Evolutionary conservation across 2,113 vertebrate species (phyloP).

Genomic region (Elachura formosa): DNA sequence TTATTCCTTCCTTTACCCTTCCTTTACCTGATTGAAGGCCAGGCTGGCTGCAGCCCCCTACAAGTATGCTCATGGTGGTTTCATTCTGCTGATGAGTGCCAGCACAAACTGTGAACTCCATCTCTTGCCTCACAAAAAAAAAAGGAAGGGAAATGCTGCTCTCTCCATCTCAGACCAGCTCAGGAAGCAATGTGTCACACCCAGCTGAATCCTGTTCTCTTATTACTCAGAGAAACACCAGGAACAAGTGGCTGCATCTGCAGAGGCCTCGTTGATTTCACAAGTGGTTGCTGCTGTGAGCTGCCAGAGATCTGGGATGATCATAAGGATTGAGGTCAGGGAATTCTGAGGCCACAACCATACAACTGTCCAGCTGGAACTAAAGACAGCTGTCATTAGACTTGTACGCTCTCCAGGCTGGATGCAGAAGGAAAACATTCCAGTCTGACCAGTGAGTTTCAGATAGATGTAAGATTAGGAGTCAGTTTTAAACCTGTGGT

Average conservation of each 20-base stretch:
- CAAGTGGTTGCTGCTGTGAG: neutral
- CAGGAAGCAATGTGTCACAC: neutral
- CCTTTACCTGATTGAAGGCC: neutral
- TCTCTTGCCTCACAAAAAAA: neutral
- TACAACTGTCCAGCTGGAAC: neutral
- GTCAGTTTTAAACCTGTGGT: neutral
- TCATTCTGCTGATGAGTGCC: neutral
- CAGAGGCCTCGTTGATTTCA: neutral
- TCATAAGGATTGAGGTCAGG: neutral
- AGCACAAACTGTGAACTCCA: neutral
- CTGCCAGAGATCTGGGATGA: fast-evolving
- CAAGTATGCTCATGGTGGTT: fast-evolving
- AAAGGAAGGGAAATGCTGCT: neutral
- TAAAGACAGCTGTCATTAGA: neutral
- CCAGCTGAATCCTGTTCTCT: neutral
- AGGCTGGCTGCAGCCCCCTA: neutral
- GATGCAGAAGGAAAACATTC: neutral
- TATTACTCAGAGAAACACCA: neutral
- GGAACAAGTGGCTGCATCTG: neutral
- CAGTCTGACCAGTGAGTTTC: neutral
- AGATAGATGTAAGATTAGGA: neutral
- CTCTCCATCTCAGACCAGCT: neutral
- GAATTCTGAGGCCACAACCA: neutral
- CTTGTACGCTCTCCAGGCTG: neutral
- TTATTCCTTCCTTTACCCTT: neutral